Percentiles rank a stretch among this genome's conserved stretches.
These are phyloP conservation scores for Drosophila tsacasi DNA, from an alignment of 1,140 invertebrate species.

Conservation along the genomic window DNA sequence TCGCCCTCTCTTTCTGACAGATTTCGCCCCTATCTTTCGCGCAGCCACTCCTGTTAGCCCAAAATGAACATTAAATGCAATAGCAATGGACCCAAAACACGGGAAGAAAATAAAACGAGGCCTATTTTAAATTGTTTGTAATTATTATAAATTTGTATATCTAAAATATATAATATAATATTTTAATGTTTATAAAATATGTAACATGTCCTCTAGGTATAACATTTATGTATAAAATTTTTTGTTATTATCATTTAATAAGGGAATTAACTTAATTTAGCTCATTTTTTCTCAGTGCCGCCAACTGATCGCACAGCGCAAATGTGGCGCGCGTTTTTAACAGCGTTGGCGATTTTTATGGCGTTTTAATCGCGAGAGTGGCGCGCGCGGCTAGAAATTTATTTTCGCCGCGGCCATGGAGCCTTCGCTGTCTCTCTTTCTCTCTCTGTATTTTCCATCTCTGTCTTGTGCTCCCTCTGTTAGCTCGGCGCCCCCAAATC, in stretches of 20 bases:
- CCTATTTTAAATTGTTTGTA: not conserved
- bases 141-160: not conserved
- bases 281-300: slow-evolving; percentile 12
- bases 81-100: slow-evolving; percentile 16
- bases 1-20: slow-evolving; percentile 6
- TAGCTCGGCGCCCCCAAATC: slow-evolving; percentile 4
- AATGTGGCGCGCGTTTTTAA: slow-evolving; percentile 63
- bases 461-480: slow-evolving; percentile 13
- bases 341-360: slow-evolving; percentile 79
- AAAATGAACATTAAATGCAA: slow-evolving; percentile 69
- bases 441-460: slow-evolving; percentile 2
- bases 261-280: rapidly evolving
- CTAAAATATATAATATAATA: too few relatives aligned
- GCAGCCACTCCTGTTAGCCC: slow-evolving; percentile 44
- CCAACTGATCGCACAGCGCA: slow-evolving; percentile 34
- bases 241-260: not conserved
- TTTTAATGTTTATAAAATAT: not conserved
- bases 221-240: not conserved
- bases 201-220: too few relatives aligned
- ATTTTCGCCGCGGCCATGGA: slow-evolving; percentile 43
- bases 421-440: slow-evolving; percentile 10
- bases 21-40: not conserved
- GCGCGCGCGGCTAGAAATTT: slow-evolving; percentile 49
- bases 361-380: slow-evolving; percentile 73
- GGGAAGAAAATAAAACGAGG: not conserved